These are phyloP conservation scores for Amaurobius ferox DNA, from an alignment of 2,888 invertebrate species.

Conservation along the genomic window DNA sequence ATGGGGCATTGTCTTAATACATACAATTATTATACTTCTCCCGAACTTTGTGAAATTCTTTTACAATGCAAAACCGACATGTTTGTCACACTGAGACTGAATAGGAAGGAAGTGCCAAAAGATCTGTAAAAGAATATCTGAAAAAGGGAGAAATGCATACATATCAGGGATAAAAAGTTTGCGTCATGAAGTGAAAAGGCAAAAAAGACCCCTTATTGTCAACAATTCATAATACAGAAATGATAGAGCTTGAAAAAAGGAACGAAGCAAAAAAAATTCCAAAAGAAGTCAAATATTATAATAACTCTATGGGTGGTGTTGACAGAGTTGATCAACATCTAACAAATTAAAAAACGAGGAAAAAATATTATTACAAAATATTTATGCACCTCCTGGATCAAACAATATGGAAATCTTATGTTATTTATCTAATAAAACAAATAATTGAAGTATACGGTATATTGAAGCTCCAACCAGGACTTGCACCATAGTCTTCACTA, in stretches of 20 bases:
- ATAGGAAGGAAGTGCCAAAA: no score
- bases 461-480: no score
- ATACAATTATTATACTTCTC: no score
- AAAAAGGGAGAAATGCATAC: neutral
- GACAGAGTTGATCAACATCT: conserved; percentile 22
- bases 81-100: neutral
- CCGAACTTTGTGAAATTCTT: neutral
- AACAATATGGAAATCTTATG: neutral
- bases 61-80: neutral
- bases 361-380: no score
- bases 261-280: neutral
- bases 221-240: no score
- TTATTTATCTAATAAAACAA: no score
- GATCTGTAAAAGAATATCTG: neutral
- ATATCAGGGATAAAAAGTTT: neutral
- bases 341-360: conserved; percentile 10
- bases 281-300: neutral
- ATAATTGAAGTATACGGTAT: no score
- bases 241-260: no score
- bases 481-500: no score
- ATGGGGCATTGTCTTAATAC: neutral
- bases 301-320: no score
- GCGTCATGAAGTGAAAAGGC: neutral
- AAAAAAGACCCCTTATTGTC: no score
- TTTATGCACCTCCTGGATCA: neutral